Conservation (phyloP, 2,113 vertebrate species). For the Pteronura brasiliensis region DNA sequence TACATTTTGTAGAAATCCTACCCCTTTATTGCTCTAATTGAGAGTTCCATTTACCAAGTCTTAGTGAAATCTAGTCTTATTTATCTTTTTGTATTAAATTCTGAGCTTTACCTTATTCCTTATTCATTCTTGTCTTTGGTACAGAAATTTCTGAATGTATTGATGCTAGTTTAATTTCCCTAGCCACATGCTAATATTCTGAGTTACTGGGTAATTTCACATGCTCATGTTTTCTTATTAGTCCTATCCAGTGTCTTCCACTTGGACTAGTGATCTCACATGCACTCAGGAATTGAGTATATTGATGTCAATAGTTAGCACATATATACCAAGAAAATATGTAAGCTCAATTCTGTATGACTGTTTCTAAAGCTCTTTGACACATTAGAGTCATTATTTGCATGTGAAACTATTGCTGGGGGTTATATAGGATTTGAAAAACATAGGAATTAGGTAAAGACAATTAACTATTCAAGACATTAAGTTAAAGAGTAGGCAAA, state of each 20-base stretch:
- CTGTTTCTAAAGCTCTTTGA: neutral
- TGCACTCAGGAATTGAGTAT: neutral
- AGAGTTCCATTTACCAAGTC: neutral
- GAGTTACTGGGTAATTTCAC: neutral
- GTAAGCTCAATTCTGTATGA: neutral
- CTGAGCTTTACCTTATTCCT: neutral
- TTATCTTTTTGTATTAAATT: neutral
- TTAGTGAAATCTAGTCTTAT: neutral
- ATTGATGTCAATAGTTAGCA: neutral
- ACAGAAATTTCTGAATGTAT: neutral
- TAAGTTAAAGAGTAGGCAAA: neutral
- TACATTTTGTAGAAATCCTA: neutral
- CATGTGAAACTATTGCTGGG: neutral
- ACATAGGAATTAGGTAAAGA: neutral
- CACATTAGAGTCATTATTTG: neutral
- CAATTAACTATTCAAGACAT: neutral
- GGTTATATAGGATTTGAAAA: neutral
- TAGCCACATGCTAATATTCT: neutral
- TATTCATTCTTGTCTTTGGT: neutral
- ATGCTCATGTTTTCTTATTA: neutral
- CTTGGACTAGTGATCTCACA: neutral
- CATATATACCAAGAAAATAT: neutral
- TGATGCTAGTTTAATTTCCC: neutral
- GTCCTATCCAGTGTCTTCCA: neutral
- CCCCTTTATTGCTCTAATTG: neutral